Conservation (phyloP, 2,797 vertebrate species). For the Poeciliopsis infans region DNA sequence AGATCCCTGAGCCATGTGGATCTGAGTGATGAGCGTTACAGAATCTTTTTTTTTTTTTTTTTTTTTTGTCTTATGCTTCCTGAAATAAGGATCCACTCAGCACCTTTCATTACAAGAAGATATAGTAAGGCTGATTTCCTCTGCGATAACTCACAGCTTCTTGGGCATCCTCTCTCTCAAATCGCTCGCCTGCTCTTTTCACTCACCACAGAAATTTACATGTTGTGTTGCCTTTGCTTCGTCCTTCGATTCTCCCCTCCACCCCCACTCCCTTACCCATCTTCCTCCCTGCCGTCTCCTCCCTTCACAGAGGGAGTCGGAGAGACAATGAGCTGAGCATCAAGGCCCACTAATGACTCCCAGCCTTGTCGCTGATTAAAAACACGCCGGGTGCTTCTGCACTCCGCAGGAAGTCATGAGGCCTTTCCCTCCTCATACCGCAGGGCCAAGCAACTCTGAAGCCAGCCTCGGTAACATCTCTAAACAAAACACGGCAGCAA, state of each 20-base stretch:
- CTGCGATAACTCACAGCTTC: conserved; percentile 46
- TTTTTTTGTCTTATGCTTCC: conserved; percentile 13
- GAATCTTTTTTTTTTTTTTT: conserved; percentile 3
- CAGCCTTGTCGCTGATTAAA: conserved; percentile 85
- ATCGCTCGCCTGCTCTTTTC: conserved; percentile 34
- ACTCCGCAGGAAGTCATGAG: conserved; percentile 76
- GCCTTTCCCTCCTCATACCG: conserved; percentile 60
- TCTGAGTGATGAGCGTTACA: background rate
- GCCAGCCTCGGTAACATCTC: conserved; percentile 39
- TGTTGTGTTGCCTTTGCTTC: conserved; percentile 47
- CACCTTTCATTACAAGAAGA: conserved; percentile 49
- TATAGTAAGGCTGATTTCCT: conserved; percentile 45
- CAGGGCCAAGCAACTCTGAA: conserved; percentile 40
- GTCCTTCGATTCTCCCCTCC: background rate
- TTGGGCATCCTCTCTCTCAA: conserved; percentile 36
- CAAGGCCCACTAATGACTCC: conserved; percentile 80
- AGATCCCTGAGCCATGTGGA: background rate
- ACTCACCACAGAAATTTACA: conserved; percentile 66
- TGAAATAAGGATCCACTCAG: conserved; percentile 17
- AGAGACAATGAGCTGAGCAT: conserved; percentile 83
- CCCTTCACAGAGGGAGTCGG: conserved; percentile 64
- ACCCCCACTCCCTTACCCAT: background rate
- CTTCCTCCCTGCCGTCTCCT: conserved; percentile 19
- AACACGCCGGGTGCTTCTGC: conserved; percentile 87
- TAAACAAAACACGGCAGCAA: conserved; percentile 27